Conservation (phyloP, 2,888 invertebrate genomes). For the Dascillus cervinus region DNA sequence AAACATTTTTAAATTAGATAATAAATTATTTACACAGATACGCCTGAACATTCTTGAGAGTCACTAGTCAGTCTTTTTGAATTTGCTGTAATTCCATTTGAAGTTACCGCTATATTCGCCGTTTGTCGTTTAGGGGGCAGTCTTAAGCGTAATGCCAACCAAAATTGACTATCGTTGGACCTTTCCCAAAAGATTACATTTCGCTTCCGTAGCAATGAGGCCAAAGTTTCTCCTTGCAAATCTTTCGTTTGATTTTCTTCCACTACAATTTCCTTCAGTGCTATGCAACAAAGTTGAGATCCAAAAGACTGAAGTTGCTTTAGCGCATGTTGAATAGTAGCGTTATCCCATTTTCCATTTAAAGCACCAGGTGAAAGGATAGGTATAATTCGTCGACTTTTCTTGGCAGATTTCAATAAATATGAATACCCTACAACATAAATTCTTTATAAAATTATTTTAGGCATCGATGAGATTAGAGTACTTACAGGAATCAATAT, state of each 20-base stretch:
- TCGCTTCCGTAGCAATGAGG: constrained; percentile 42
- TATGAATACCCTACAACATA: constrained; percentile 50
- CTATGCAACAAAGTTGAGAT: constrained; percentile 35
- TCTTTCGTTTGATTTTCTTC: constrained; percentile 35
- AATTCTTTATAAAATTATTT: constrained; percentile 3
- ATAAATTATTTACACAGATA: constrained; percentile 31
- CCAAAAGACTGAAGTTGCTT: constrained; percentile 41
- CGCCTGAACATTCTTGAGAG: constrained; percentile 31
- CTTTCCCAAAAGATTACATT: constrained; percentile 47
- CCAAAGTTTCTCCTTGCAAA: constrained; percentile 46
- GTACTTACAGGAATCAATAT: constrained; percentile 26
- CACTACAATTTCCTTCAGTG: constrained; percentile 41
- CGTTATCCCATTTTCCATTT: constrained; percentile 43
- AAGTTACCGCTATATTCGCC: constrained; percentile 12
- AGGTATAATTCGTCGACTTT: constrained; percentile 44
- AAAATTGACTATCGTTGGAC: constrained; percentile 45
- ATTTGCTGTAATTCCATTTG: constrained; percentile 15
- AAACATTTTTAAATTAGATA: constrained; percentile 13
- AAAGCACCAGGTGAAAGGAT: constrained; percentile 44
- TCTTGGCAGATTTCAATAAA: constrained; percentile 46
- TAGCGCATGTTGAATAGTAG: constrained; percentile 38
- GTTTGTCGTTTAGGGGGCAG: constrained; percentile 47
- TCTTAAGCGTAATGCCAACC: constrained; percentile 56
- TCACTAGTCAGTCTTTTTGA: constrained; percentile 30
- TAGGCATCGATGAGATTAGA: constrained; percentile 6